Evolutionary conservation across 2,797 vertebrate species (phyloP).

Genomic region (Molossus alvarezi): DNA sequence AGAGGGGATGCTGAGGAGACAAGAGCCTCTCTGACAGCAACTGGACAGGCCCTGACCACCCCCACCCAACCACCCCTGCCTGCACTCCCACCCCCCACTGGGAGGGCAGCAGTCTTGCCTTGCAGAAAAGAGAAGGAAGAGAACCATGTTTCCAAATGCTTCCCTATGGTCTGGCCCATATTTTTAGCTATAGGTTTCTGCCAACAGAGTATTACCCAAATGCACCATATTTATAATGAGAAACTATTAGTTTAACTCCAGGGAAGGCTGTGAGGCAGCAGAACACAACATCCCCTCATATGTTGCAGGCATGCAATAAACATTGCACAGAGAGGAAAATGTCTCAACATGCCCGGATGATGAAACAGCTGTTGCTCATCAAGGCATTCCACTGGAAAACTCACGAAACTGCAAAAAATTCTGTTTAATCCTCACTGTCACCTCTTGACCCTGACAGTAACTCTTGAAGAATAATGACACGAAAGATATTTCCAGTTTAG

Average conservation of each 20-base stretch:
- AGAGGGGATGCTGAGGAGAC: not conserved
- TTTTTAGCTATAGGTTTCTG: constrained; percentile 7
- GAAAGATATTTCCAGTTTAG: constrained; percentile 33
- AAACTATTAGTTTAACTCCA: constrained; percentile 31
- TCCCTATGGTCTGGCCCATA: not conserved
- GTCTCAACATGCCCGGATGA: not conserved
- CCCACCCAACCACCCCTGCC: not conserved
- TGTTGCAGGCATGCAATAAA: not conserved
- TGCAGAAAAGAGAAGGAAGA: not conserved
- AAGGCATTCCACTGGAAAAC: constrained; percentile 65
- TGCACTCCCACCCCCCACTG: not conserved
- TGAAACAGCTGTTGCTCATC: constrained; percentile 71
- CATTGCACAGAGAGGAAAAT: not conserved
- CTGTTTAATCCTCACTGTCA: constrained; percentile 55
- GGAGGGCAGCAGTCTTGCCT: not conserved
- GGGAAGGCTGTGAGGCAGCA: not conserved
- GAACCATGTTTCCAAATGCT: not conserved
- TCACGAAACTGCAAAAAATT: constrained; percentile 46
- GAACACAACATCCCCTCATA: not conserved
- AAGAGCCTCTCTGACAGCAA: not conserved
- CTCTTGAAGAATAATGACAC: constrained; percentile 60
- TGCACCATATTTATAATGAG: not conserved
- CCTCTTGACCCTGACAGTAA: constrained; percentile 60
- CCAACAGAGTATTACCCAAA: not conserved
- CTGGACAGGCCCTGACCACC: not conserved